Evolutionary conservation across 2,888 invertebrate genomes (phyloP).

Genomic region (Drosophila maculinotata): DNA sequence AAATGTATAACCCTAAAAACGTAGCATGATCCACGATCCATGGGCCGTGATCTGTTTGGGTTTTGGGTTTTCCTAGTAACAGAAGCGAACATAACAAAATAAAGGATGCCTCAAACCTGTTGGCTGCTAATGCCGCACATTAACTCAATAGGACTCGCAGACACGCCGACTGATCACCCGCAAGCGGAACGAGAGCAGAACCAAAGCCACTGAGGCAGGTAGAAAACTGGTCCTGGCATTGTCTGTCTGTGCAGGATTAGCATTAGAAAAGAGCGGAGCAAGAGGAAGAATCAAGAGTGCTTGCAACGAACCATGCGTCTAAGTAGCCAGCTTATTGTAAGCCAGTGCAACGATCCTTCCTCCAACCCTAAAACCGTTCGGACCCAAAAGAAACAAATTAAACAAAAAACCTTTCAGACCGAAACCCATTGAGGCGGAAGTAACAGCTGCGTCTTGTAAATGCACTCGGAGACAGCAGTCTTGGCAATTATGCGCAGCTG

Average conservation of each 20-base stretch:
- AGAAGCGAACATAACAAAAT: slow-evolving; percentile 2
- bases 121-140: slow-evolving; percentile 70
- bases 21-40: slow-evolving; percentile 37
- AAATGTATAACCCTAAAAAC: slow-evolving; percentile 40
- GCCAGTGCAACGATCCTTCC: slow-evolving; percentile 28
- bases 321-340: slow-evolving; percentile 61
- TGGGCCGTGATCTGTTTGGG: slow-evolving; percentile 19
- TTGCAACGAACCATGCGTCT: slow-evolving; percentile 30
- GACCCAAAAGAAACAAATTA: too few species aligned
- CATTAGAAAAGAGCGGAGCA: slow-evolving; percentile 51
- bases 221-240: slow-evolving; percentile 20
- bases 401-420: background rate
- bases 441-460: slow-evolving; percentile 73
- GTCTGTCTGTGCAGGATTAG: slow-evolving; percentile 60
- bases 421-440: slow-evolving; percentile 65
- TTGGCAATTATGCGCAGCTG: slow-evolving; percentile 74
- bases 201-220: slow-evolving; percentile 40
- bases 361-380: slow-evolving; percentile 4
- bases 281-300: slow-evolving; percentile 40
- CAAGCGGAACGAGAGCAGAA: slow-evolving; percentile 41
- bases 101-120: slow-evolving; percentile 66
- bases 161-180: slow-evolving; percentile 47
- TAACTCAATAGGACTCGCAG: slow-evolving; percentile 64
- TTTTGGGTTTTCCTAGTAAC: slow-evolving; percentile 38
- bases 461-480: slow-evolving; percentile 39